Percentiles rank a stretch among this genome's conserved stretches.
Evolutionary conservation across 2,888 invertebrate species (phyloP).

Genomic region (Aquatica leii): DNA sequence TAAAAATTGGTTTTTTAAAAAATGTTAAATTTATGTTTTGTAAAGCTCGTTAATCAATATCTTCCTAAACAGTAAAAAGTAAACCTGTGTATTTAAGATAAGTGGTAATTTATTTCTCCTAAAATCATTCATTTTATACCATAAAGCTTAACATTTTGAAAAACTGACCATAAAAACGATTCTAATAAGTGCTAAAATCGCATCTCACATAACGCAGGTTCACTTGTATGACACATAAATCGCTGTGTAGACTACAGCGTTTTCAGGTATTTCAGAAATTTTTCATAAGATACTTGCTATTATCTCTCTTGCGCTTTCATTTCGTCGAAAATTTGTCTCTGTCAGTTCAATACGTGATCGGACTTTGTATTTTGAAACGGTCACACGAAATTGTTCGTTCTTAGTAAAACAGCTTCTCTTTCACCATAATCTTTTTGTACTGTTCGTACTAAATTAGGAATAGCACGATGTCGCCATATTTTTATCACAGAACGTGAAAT

Average conservation of each 20-base stretch:
- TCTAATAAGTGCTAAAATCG: conserved; percentile 24
- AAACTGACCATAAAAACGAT: conserved; percentile 20
- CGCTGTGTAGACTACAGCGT: conserved; percentile 26
- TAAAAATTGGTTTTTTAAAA: too few species aligned
- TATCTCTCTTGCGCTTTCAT: conserved; percentile 16
- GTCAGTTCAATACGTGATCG: conserved; percentile 19
- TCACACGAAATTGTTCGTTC: conserved; percentile 24
- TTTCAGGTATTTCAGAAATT: conserved; percentile 29
- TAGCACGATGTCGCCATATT: conserved; percentile 28
- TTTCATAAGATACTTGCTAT: conserved; percentile 24
- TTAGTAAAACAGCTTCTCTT: conserved; percentile 20
- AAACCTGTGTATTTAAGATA: conserved; percentile 37
- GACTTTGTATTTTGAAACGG: conserved; percentile 19
- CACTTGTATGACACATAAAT: conserved; percentile 34
- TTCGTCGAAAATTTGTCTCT: conserved; percentile 17
- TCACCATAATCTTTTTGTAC: conserved; percentile 30
- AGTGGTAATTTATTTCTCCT: conserved; percentile 39
- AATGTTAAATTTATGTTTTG: too few species aligned
- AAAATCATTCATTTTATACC: conserved; percentile 36
- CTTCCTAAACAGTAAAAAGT: conserved; percentile 3
- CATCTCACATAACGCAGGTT: conserved; percentile 26
- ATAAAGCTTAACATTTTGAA: conserved; percentile 28
- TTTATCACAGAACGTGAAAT: conserved; percentile 26
- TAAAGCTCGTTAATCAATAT: too few species aligned
- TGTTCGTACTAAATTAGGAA: conserved; percentile 29